phyloP scores from a whole-genome alignment of 2,888 invertebrate species.

The Cerceris rybyensis region DNA sequence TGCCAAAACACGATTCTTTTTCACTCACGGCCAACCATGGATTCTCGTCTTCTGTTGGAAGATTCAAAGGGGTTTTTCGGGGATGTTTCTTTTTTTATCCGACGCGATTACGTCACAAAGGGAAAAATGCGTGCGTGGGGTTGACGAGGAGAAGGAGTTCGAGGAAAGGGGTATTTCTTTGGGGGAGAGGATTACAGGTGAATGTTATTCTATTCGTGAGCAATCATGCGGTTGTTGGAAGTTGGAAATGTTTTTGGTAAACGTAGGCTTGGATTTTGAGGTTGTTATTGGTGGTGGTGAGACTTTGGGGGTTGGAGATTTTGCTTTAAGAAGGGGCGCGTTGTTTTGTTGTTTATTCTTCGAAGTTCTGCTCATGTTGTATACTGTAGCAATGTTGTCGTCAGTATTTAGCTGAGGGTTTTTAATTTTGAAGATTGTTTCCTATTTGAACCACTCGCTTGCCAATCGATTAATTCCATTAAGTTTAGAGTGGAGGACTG shows the following conservation, averaged over 20 bases:
- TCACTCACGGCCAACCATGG: conserved; percentile 33
- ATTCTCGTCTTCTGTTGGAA: background rate
- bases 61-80: conserved; percentile 59
- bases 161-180: conserved; percentile 19
- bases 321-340: too few relatives aligned
- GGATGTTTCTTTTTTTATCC: conserved; percentile 38
- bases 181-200: conserved; percentile 41
- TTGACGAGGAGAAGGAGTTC: conserved; percentile 18
- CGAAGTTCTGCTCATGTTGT: too few relatives aligned
- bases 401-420: too few relatives aligned
- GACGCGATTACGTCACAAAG: conserved; percentile 69
- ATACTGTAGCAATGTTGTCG: too few relatives aligned
- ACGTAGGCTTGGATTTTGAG: conserved; percentile 21
- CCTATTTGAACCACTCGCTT: too few relatives aligned
- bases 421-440: too few relatives aligned
- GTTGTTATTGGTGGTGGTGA: background rate
- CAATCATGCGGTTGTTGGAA: conserved; percentile 17
- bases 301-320: background rate
- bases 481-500: too few relatives aligned
- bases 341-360: too few relatives aligned
- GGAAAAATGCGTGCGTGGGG: conserved; percentile 28
- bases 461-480: too few relatives aligned
- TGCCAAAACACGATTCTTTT: conserved; percentile 58
- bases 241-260: conserved; percentile 28
- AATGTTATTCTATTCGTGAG: conserved; percentile 30